Evolutionary conservation across 2,113 vertebrate species (phyloP).

Genomic region (Campylomormyrus numenius): DNA sequence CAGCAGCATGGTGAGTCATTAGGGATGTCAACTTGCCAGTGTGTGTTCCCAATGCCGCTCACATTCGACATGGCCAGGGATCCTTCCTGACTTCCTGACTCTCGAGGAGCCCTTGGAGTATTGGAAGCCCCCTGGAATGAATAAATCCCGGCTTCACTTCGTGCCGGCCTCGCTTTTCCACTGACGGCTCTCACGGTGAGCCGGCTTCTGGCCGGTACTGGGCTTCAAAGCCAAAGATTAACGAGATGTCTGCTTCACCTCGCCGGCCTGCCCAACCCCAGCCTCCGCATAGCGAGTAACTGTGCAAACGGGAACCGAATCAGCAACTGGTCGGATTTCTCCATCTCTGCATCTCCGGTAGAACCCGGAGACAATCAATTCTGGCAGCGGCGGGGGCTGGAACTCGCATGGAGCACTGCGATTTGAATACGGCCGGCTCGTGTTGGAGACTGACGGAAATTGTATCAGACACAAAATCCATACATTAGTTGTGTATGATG

Average conservation of each 20-base stretch:
- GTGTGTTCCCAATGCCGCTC: slow-evolving; percentile 41
- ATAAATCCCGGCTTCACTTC: slow-evolving; percentile 2
- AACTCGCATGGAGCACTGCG: neutral
- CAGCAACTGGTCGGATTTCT: neutral
- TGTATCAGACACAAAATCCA: slow-evolving; percentile 24
- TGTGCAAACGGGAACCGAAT: neutral
- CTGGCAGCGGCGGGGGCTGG: neutral
- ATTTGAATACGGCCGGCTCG: slow-evolving; percentile 9
- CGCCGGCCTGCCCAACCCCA: neutral
- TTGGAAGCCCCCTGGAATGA: slow-evolving; percentile 22
- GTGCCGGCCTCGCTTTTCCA: neutral
- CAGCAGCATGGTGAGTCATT: slow-evolving; percentile 10
- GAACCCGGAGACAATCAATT: neutral
- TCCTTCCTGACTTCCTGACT: slow-evolving; percentile 31
- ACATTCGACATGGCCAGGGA: slow-evolving; percentile 44
- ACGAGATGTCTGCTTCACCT: neutral
- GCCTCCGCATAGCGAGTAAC: neutral
- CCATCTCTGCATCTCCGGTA: neutral
- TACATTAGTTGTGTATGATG: slow-evolving; percentile 19
- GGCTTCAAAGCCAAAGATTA: neutral
- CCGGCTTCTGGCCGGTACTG: neutral
- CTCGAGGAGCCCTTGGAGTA: slow-evolving; percentile 30
- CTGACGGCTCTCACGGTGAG: neutral
- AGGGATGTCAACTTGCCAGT: slow-evolving; percentile 29
- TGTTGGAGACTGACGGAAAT: neutral